Base-by-base conservation (phyloP, 2,888 invertebrate species). In the Eupithecia inturbata region DNA sequence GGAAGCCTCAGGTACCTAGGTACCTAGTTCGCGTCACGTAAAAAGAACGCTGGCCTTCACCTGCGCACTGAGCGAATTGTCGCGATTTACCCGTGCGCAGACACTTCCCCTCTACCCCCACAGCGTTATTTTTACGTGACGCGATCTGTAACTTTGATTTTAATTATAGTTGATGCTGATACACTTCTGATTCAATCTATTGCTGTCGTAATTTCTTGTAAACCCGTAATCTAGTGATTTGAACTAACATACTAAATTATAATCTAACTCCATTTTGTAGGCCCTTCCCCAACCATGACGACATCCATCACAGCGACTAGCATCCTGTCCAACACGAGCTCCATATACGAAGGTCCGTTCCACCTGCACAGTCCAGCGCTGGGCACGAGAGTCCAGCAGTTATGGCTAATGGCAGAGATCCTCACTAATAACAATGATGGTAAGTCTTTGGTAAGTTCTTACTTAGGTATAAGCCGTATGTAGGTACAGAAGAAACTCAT, bases 371-470 rank as follows among this genome's bases (percentile, higher is more conserved):
- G 98, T 67, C 98, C 98, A 0, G 94, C 97, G 28, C 95, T 99
- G 88, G 97, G 98, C 45, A 97, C 98, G 0, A 98, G 99, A 82
- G 97, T 97, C 72, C 99, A 99, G 88, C 99, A 99, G 86, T 90
- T 99, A 74, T 99, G 99, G 99, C 95, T 99, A 0, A 97, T 98
- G 78, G 98, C 98, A 0, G 97, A 97, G 88, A 95, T 98, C 84
- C 94, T 96, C 49, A 98, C 98, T 6, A 96, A 96, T 82, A 97
- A 97, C 90, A 96, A 96, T 80, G 98, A 98, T 85, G 98, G 98
- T 98, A 92, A 88, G 83, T 72, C 53, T 19, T 26, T 4, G n/a
- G n/a, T n/a, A n/a, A n/a, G 3, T 26, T 26, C 57, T 16, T 14
- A 41, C 12, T 12, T 36, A 36, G 9, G 36, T 36, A 31, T 31